Conservation (phyloP, 2,797 vertebrate species). For the Heteromormyrus szaboi region DNA sequence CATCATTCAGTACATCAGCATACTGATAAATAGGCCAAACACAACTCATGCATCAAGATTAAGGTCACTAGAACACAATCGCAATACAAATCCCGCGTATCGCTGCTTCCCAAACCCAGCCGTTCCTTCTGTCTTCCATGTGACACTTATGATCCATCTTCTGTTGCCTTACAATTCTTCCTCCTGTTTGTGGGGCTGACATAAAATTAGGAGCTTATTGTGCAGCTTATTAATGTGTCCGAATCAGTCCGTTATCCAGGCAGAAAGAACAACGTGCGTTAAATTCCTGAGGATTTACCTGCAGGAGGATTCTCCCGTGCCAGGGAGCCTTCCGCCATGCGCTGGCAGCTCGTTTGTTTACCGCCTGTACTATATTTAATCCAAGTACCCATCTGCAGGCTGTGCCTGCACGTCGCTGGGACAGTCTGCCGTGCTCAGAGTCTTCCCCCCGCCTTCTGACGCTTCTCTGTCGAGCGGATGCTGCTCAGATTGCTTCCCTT, state of each 20-base stretch:
- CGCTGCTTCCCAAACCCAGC: neutral
- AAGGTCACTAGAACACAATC: slow-evolving; percentile 1
- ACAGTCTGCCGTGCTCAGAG: slow-evolving; percentile 58
- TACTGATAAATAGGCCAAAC: neutral
- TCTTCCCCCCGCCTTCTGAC: slow-evolving; percentile 61
- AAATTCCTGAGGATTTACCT: slow-evolving; percentile 13
- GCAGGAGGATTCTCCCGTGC: slow-evolving; percentile 16
- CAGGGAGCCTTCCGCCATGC: slow-evolving; percentile 37
- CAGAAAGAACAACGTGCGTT: slow-evolving; percentile 12
- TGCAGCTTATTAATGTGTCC: slow-evolving; percentile 13
- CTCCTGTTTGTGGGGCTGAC: neutral
- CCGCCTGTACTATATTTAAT: slow-evolving; percentile 60
- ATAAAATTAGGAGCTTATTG: slow-evolving; percentile 15
- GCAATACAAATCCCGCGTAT: neutral
- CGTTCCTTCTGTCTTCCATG: neutral
- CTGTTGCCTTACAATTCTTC: neutral
- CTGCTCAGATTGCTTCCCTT: neutral
- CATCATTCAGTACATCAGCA: neutral
- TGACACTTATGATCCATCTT: neutral
- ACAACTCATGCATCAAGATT: neutral
- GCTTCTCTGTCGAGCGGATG: slow-evolving; percentile 38
- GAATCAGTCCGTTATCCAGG: slow-evolving; percentile 17
- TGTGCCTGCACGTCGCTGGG: slow-evolving; percentile 49
- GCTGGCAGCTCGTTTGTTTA: slow-evolving; percentile 51
- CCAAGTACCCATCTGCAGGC: slow-evolving; percentile 59